Percentiles rank a stretch among this genome's conserved stretches.
Conservation (phyloP, 2,113 vertebrate genomes). For the Hemibagrus wyckioides region DNA sequence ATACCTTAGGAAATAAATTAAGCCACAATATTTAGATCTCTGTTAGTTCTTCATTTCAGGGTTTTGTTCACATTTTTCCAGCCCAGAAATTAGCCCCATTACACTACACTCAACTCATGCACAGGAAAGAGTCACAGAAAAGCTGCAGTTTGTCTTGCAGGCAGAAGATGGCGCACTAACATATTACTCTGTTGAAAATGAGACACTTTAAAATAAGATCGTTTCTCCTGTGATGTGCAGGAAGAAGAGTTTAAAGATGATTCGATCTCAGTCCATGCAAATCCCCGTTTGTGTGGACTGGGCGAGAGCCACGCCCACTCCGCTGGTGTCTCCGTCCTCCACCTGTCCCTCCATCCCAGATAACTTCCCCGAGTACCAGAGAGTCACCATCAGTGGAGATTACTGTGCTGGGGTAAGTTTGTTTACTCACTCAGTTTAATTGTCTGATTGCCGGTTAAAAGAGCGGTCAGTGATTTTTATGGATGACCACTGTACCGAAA, state of each 20-base stretch:
- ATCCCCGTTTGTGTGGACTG: conserved; percentile 75
- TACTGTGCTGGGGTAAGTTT: conserved; percentile 95
- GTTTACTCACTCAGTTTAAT: background rate
- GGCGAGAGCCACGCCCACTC: conserved; percentile 61
- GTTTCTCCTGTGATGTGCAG: conserved; percentile 61
- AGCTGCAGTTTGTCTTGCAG: background rate
- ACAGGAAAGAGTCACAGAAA: background rate
- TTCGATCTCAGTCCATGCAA: conserved; percentile 92
- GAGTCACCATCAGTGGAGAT: conserved; percentile 93
- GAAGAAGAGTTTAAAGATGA: conserved; percentile 93
- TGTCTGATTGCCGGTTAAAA: background rate
- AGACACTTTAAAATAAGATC: background rate
- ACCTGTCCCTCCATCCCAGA: conserved; percentile 62
- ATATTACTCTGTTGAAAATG: background rate
- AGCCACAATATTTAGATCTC: background rate
- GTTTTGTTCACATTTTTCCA: background rate
- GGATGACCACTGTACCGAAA: background rate
- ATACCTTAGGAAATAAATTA: background rate
- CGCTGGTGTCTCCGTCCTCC: conserved; percentile 65
- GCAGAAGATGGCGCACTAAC: background rate
- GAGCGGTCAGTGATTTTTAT: background rate
- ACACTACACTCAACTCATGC: too few relatives aligned
- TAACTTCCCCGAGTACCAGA: conserved; percentile 85
- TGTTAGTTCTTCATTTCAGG: background rate
- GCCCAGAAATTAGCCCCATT: background rate